Evolutionary conservation across 2,888 invertebrate species (phyloP).

Genomic region (Agrotis puta): DNA sequence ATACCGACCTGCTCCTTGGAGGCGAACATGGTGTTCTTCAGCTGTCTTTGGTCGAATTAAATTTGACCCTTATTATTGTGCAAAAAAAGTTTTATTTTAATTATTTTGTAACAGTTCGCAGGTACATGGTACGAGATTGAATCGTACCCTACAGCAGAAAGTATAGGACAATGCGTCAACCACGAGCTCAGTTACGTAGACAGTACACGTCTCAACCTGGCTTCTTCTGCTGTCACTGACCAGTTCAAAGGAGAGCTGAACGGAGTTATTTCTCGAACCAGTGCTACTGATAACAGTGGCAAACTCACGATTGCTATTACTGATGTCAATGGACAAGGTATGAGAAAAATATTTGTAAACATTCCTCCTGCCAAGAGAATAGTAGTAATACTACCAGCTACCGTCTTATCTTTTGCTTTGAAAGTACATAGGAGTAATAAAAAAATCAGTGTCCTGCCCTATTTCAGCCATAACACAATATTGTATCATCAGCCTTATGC

Average conservation of each 20-base stretch:
- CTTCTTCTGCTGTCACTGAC: constrained; percentile 72
- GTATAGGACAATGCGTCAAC: constrained; percentile 77
- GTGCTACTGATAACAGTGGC: constrained; percentile 71
- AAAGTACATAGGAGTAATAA: not conserved
- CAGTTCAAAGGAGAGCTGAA: constrained; percentile 65
- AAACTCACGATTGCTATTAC: constrained; percentile 73
- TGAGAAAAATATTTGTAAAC: constrained; percentile 11
- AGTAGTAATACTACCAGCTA: not conserved
- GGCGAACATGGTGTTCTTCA: too few species aligned
- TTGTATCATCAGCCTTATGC: too few species aligned
- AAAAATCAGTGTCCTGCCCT: too few species aligned
- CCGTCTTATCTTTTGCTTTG: not conserved
- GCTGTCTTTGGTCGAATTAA: too few species aligned
- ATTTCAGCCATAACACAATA: too few species aligned
- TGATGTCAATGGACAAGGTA: constrained; percentile 65
- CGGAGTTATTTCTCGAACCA: constrained; percentile 66
- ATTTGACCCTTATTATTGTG: too few species aligned
- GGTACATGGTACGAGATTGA: constrained; percentile 81
- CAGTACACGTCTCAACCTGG: constrained; percentile 67
- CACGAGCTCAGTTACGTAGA: constrained; percentile 70
- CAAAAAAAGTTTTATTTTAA: too few species aligned
- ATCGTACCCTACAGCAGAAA: constrained; percentile 77
- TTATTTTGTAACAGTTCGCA: constrained; percentile 70
- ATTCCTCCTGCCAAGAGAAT: too few species aligned
- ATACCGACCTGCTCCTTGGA: too few species aligned